These are phyloP conservation scores for Drosophila subquinaria DNA, from an alignment of 2,888 invertebrate species.

Conservation along the genomic window DNA sequence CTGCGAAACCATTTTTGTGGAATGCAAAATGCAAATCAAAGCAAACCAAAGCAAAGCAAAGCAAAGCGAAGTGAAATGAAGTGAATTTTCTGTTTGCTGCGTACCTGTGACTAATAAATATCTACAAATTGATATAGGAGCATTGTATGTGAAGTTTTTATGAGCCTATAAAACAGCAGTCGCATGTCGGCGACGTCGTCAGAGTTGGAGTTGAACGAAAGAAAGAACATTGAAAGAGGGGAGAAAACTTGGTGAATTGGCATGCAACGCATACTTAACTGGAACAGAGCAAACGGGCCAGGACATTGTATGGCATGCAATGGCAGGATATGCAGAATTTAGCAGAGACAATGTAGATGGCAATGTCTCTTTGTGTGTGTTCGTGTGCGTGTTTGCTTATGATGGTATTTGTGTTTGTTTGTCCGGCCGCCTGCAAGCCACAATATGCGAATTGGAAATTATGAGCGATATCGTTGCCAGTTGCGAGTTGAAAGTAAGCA, in stretches of 20 bases:
- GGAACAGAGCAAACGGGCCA: conserved; percentile 41
- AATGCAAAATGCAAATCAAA: conserved; percentile 20
- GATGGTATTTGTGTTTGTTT: conserved; percentile 40
- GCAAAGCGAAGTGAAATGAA: conserved; percentile 3
- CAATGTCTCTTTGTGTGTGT: conserved; percentile 5
- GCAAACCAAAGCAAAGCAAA: conserved; percentile 19
- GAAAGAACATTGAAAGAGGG: conserved; percentile 4
- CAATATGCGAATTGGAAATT: conserved; percentile 72
- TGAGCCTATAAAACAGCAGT: conserved; percentile 41
- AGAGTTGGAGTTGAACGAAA: background rate
- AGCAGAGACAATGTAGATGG: conserved; percentile 50
- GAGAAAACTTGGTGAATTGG: conserved; percentile 19
- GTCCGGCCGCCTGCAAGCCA: conserved; percentile 47
- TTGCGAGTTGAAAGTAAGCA: conserved; percentile 31
- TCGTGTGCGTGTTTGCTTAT: conserved; percentile 33
- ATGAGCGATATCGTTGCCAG: conserved; percentile 71
- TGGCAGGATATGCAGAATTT: conserved; percentile 59
- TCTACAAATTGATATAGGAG: conserved; percentile 68
- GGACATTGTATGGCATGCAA: conserved; percentile 42
- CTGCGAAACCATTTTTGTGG: conserved; percentile 1
- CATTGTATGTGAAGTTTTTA: conserved; percentile 80
- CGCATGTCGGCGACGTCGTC: conserved; percentile 9
- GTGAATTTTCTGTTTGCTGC: conserved; percentile 10
- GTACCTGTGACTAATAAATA: conserved; percentile 62
- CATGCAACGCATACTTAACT: conserved; percentile 40